phyloP scores from a whole-genome alignment of 2,797 vertebrate genomes.

The Gymnodraco acuticeps region DNA sequence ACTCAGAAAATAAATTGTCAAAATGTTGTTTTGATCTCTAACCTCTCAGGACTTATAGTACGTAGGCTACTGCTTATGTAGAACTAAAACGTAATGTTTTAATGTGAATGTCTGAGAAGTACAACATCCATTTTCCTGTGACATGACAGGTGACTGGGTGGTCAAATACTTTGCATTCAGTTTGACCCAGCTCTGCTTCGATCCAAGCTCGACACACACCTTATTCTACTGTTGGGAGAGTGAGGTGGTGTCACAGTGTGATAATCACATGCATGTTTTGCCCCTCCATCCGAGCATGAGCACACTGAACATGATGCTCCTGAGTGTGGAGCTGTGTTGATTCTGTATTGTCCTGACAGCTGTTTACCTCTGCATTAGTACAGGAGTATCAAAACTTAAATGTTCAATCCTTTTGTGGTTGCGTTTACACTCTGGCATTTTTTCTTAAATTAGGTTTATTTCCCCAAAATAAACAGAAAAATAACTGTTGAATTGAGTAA shows the following conservation, averaged over 20 bases:
- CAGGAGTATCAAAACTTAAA: background rate
- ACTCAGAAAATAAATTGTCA: too few species aligned
- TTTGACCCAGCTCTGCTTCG: constrained; percentile 43
- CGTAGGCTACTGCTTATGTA: background rate
- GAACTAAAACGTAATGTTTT: background rate
- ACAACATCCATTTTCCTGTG: background rate
- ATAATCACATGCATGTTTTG: constrained; percentile 76
- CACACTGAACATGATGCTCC: constrained; percentile 25
- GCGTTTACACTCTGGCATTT: background rate
- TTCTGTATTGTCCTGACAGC: constrained; percentile 58
- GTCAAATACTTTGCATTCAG: constrained; percentile 1
- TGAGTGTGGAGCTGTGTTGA: constrained; percentile 42
- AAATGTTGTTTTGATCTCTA: too few species aligned
- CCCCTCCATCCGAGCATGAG: constrained; percentile 75
- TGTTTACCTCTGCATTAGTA: constrained; percentile 47
- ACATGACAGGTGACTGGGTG: background rate
- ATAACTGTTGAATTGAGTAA: background rate
- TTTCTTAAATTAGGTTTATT: background rate
- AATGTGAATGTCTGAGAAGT: background rate
- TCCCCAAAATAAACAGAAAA: background rate
- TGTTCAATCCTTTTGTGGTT: background rate
- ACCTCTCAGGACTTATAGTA: too few species aligned
- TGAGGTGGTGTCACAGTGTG: constrained; percentile 35
- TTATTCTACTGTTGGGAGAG: constrained; percentile 41
- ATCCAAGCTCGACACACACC: constrained; percentile 16